Evolutionary conservation across 2,888 invertebrate genomes (phyloP).

Genomic region (Papilio protenor): DNA sequence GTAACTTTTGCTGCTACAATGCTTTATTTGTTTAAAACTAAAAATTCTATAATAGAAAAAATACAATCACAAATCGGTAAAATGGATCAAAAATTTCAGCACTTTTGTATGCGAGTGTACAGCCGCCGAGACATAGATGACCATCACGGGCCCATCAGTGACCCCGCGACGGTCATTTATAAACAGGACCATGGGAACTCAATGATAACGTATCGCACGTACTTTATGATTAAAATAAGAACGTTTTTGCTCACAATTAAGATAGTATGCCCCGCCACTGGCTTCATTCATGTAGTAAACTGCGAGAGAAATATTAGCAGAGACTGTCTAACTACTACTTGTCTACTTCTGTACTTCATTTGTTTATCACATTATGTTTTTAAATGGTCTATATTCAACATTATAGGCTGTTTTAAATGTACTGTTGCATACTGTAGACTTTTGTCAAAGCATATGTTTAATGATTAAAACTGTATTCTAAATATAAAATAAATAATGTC

Average conservation of each 20-base stretch:
- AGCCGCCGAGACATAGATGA: constrained; percentile 68
- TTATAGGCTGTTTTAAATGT: no score
- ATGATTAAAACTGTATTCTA: neutral
- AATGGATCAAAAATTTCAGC: constrained; percentile 10
- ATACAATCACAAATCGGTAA: neutral
- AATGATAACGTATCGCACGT: constrained; percentile 80
- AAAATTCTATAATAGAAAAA: constrained; percentile 23
- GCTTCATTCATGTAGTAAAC: constrained; percentile 32
- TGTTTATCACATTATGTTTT: no score
- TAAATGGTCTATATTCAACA: no score
- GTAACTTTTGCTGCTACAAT: neutral
- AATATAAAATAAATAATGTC: constrained; percentile 19
- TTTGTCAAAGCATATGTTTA: neutral
- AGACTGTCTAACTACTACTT: neutral
- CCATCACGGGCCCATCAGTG: constrained; percentile 75
- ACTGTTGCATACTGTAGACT: no score
- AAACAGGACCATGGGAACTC: constrained; percentile 79
- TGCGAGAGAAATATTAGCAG: neutral
- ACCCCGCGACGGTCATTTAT: constrained; percentile 78
- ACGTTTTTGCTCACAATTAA: constrained; percentile 64
- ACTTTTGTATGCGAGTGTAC: constrained; percentile 49
- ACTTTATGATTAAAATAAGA: constrained; percentile 66
- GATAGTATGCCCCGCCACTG: constrained; percentile 45
- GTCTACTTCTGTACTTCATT: neutral
- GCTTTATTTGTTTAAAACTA: neutral